These are phyloP conservation scores for Pheosia tremula DNA, from an alignment of 2,888 invertebrate species.

Conservation along the genomic window DNA sequence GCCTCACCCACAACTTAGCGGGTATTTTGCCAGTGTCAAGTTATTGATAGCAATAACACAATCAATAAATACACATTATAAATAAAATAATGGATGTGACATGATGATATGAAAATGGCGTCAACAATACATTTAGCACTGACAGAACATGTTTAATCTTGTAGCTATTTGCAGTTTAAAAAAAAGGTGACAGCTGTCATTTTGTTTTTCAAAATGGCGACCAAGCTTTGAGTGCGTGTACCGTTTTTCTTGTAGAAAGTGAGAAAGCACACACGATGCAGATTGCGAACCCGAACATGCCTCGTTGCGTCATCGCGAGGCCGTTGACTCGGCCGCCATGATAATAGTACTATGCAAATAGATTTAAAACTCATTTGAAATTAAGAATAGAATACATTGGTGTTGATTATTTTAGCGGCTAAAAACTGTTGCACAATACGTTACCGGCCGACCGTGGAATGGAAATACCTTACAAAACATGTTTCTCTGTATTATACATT, in stretches of 20 bases:
- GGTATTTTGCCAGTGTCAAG: too few species aligned
- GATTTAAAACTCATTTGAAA: conserved; percentile 4
- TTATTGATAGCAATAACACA: too few species aligned
- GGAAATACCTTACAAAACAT: too few species aligned
- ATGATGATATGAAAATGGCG: too few species aligned
- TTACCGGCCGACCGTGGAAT: too few species aligned
- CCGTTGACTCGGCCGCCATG: conserved; percentile 38
- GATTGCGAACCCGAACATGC: conserved; percentile 29
- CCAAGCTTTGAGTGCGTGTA: conserved; percentile 13
- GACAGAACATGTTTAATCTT: too few species aligned
- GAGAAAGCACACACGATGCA: conserved; percentile 38
- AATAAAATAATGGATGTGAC: too few species aligned
- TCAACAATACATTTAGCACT: too few species aligned
- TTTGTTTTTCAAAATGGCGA: conserved; percentile 1
- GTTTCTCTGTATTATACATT: too few species aligned
- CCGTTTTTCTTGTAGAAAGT: conserved; percentile 46
- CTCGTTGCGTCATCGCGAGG: conserved; percentile 38
- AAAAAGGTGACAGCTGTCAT: not conserved
- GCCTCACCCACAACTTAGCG: too few species aligned
- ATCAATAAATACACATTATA: too few species aligned
- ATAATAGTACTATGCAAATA: conserved; percentile 32
- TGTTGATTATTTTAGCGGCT: not conserved
- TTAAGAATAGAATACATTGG: conserved; percentile 5
- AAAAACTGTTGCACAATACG: not conserved
- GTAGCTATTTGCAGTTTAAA: not conserved